phyloP scores from a whole-genome alignment of 2,888 invertebrate species.

The Platycnemis pennipes region DNA sequence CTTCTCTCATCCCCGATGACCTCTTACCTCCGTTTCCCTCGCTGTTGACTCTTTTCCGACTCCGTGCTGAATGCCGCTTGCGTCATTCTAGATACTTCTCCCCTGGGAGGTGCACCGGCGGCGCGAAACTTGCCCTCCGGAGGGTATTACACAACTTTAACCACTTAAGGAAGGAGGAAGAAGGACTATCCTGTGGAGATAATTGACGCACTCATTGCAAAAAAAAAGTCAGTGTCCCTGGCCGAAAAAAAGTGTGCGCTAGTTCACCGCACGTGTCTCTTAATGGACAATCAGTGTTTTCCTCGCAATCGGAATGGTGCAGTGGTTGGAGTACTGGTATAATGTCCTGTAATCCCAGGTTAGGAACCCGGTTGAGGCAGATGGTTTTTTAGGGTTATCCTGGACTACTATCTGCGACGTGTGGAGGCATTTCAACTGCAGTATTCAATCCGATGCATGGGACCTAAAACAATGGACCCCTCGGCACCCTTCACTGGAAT shows the following conservation, averaged over 20 bases:
- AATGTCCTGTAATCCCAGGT: no score
- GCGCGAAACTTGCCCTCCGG: background rate
- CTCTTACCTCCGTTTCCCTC: background rate
- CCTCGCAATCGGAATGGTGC: no score
- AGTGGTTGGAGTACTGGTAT: no score
- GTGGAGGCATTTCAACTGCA: no score
- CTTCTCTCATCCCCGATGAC: background rate
- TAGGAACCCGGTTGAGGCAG: no score
- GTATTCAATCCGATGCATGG: no score
- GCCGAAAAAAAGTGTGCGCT: background rate
- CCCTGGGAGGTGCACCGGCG: background rate
- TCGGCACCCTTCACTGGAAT: no score
- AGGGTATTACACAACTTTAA: background rate
- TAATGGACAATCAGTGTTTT: background rate
- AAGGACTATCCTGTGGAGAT: background rate
- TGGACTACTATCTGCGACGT: no score
- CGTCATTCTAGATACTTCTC: background rate
- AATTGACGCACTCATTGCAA: background rate
- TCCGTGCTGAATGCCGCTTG: background rate
- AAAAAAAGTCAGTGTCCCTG: background rate
- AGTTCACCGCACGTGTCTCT: background rate
- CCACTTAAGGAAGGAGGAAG: background rate
- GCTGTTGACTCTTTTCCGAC: background rate
- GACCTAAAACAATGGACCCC: no score
- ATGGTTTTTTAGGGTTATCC: no score